These are phyloP conservation scores for Gulo gulo DNA, from an alignment of 2,113 vertebrate species.

Conservation along the genomic window DNA sequence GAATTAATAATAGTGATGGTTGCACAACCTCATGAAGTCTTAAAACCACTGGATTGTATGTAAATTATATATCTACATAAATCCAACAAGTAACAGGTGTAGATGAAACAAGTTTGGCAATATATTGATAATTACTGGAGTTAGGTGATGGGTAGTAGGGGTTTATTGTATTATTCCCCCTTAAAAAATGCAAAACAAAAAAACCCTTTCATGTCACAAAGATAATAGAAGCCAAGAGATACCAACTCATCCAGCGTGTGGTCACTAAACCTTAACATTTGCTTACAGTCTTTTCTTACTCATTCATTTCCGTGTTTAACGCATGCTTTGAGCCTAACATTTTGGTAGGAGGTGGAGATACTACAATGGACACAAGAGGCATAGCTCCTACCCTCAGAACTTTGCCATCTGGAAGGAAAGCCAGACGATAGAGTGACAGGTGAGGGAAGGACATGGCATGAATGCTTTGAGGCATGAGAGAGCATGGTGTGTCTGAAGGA, in stretches of 20 bases:
- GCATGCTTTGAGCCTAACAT: not conserved
- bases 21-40: not conserved
- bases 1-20: not conserved
- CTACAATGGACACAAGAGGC: not conserved
- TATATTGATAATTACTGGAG: not conserved
- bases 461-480: not conserved
- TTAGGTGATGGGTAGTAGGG: not conserved
- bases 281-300: not conserved
- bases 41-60: not conserved
- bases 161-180: not conserved
- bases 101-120: not conserved
- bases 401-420: not conserved
- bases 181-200: not conserved
- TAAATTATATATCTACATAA: not conserved
- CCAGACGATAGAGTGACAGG: not conserved
- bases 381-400: not conserved
- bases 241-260: not conserved
- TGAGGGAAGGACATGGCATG: not conserved
- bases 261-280: not conserved
- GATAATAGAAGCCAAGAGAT: not conserved
- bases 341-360: not conserved
- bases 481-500: accelerated
- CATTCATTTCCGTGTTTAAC: not conserved
- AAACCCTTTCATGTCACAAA: not conserved
- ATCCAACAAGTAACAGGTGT: not conserved